These are phyloP conservation scores for Sinotaia quadrata DNA, from an alignment of 2,888 invertebrate species.

Conservation along the genomic window DNA sequence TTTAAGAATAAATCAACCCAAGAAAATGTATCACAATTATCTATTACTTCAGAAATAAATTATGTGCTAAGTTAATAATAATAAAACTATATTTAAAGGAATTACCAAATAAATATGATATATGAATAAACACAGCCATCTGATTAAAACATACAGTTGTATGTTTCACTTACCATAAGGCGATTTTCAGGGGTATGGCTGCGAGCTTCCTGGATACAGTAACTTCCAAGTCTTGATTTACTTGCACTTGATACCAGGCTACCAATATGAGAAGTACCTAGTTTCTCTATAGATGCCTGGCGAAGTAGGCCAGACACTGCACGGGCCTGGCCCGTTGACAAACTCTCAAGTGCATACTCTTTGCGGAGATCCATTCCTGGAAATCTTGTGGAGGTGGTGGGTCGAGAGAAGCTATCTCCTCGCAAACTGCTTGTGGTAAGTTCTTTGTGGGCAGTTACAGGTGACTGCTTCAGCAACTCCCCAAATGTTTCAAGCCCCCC, in stretches of 20 bases:
- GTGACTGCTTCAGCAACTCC: constrained; percentile 33
- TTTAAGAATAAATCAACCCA: no score
- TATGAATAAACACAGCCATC: no score
- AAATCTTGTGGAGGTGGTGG: constrained; percentile 58
- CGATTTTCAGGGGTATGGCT: constrained; percentile 65
- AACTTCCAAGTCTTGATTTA: constrained; percentile 65
- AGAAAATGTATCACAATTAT: no score
- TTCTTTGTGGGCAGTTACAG: constrained; percentile 40
- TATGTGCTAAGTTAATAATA: no score
- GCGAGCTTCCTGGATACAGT: constrained; percentile 52
- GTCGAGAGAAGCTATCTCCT: constrained; percentile 41
- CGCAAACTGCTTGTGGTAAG: constrained; percentile 44
- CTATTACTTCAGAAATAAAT: no score
- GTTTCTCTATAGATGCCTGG: constrained; percentile 68
- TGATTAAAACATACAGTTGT: no score
- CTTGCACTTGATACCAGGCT: constrained; percentile 66
- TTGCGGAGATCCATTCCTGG: constrained; percentile 57
- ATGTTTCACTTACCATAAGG: constrained; percentile 51
- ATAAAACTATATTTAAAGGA: no score
- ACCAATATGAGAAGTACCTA: constrained; percentile 66
- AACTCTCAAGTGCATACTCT: constrained; percentile 67
- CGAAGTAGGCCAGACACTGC: constrained; percentile 69
- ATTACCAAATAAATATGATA: no score
- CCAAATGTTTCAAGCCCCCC: constrained; percentile 20
- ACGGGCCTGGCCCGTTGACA: constrained; percentile 66